These are phyloP conservation scores for Drosophila teissieri DNA, from an alignment of 1,140 invertebrate genomes.

Conservation along the genomic window DNA sequence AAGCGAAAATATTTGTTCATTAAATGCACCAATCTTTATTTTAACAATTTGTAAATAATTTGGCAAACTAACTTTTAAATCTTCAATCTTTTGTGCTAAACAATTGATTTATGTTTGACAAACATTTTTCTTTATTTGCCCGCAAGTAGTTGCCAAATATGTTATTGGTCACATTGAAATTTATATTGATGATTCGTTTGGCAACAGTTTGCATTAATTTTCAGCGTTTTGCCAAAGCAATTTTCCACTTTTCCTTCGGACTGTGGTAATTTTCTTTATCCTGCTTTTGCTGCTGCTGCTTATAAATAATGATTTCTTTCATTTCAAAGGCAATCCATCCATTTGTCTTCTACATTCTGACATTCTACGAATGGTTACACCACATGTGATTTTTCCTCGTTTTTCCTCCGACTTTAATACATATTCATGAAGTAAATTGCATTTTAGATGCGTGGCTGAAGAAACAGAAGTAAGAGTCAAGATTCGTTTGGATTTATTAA, in stretches of 20 bases:
- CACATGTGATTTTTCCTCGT: constrained; percentile 2
- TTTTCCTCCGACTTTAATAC: not conserved
- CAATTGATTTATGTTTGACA: not conserved
- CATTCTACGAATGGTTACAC: not conserved
- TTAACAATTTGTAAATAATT: not conserved
- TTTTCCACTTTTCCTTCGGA: constrained; percentile 2
- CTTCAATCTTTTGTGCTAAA: not conserved
- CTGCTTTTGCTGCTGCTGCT: constrained; percentile 25
- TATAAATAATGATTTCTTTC: constrained; percentile 70
- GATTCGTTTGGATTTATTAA: not conserved
- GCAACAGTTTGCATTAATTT: constrained; percentile 70
- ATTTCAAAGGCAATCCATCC: constrained; percentile 42
- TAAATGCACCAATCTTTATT: not conserved
- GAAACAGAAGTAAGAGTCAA: too few species aligned
- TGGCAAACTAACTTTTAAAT: too few species aligned
- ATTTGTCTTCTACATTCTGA: constrained; percentile 31
- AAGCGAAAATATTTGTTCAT: too few species aligned
- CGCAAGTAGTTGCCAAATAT: constrained; percentile 28
- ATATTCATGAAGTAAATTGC: not conserved
- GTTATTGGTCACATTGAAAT: constrained; percentile 63
- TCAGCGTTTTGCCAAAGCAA: constrained; percentile 24
- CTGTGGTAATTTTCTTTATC: not conserved
- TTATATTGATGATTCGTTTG: constrained; percentile 65
- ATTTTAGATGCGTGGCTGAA: not conserved
- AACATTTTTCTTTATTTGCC: constrained; percentile 53